Base-by-base conservation (phyloP, 23 tunicate genomes). In the Trididemnum clinides region DNA sequence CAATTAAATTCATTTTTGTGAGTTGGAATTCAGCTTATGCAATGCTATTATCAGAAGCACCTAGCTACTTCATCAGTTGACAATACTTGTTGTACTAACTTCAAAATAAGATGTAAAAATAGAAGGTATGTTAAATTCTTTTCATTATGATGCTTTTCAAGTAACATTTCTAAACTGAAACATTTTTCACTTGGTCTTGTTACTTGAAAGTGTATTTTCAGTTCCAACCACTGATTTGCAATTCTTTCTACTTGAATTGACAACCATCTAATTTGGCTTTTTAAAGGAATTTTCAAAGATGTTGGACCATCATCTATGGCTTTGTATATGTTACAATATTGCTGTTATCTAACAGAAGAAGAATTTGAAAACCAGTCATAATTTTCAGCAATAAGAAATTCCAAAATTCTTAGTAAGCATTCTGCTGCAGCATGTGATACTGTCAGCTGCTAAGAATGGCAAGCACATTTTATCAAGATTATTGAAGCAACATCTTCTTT, bases 131-230 rank as follows among this genome's bases (percentile, higher is more conserved):
- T 64, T 38, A 71, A 71, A 33, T 85, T 75, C 33, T 71, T 44
- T 2, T 59, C 69, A 59, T 85, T 83, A 37, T 33, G 35, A 34
- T 73, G 75, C 89, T 54, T 85, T 3, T 76, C 64, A 59, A 28
- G 75, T 23, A 85, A 33, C 6, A 85, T 77, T 75, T 85, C 82
- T 12, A 83, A 78, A 1, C 82, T 85, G 71, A 64, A 85, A 57
- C 89, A 72, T 44, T 59, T 77, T 57, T 85, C 89, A 33, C 64
- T 35, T 1, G 26, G 38, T 21, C 75, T 59, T 28, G 79, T 77
- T 31, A 85, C 20, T 59, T 85, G 83, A 59, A 85, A 85, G 71
- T 73, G 78, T 62, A 63, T 71, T 34, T 85, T 85, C 39, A 85
- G 71, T 34, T 85, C 89, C 19, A 35, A 59, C 25, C 75, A 75